Conservation (phyloP, 2,113 vertebrate species). For the Malurus elegans region DNA sequence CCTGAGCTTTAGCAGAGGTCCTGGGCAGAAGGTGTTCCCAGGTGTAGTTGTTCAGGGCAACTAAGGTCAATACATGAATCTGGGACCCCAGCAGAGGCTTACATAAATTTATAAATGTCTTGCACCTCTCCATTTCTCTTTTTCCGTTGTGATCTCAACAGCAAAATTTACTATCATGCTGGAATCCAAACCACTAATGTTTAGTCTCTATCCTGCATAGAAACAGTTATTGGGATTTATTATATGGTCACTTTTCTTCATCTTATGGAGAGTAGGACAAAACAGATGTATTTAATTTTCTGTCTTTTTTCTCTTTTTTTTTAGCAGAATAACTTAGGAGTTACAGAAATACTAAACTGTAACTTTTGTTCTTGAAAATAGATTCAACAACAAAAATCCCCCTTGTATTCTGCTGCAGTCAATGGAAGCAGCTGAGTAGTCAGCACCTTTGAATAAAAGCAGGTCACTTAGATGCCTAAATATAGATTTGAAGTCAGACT, state of each 20-base stretch:
- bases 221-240: neutral
- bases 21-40: neutral
- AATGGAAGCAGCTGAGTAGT: conserved; percentile 4
- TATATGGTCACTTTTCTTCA: neutral
- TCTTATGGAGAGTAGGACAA: neutral
- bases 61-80: neutral
- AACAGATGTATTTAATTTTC: neutral
- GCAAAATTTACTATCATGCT: neutral
- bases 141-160: neutral
- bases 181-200: neutral
- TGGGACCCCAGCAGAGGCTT: neutral
- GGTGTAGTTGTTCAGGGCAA: neutral
- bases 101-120: neutral
- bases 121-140: neutral
- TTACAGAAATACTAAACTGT: neutral
- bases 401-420: neutral
- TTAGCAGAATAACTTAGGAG: neutral
- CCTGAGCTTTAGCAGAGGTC: neutral
- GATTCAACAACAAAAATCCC: neutral
- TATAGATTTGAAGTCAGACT: conserved; percentile 44
- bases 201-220: neutral
- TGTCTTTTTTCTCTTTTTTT: neutral
- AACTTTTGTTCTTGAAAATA: neutral
- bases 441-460: conserved; percentile 42
- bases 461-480: conserved; percentile 39